Conservation (phyloP, 2,888 invertebrate species). For the Steinernema scapterisci region DNA sequence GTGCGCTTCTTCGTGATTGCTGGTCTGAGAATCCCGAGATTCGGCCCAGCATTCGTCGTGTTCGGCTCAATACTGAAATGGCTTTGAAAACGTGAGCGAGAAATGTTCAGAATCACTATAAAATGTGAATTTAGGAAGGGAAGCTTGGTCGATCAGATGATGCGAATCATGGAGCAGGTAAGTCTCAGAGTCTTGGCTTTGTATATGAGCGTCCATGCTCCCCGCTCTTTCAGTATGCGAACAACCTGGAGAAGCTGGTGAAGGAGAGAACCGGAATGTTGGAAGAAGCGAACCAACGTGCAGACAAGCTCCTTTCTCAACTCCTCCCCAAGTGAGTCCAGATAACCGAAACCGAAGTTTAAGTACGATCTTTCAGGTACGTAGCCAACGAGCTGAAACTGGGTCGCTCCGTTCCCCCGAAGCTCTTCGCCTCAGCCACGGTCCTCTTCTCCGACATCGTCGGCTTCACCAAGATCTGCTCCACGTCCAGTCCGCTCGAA, state of each 20-base stretch:
- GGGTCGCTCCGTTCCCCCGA: slow-evolving; percentile 63
- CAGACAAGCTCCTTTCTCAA: slow-evolving; percentile 35
- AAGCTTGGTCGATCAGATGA: slow-evolving; percentile 66
- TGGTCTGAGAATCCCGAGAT: slow-evolving; percentile 66
- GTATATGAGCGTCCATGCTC: too few relatives aligned
- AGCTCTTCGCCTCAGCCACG: slow-evolving; percentile 58
- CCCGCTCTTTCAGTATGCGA: slow-evolving; percentile 58
- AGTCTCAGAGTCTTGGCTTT: background rate
- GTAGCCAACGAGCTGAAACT: slow-evolving; percentile 63
- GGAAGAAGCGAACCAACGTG: slow-evolving; percentile 61
- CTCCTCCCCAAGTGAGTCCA: background rate
- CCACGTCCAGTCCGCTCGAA: slow-evolving; percentile 57
- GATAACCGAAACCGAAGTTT: background rate
- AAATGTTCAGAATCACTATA: too few relatives aligned
- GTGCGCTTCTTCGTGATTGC: slow-evolving; percentile 59
- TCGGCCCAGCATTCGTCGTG: slow-evolving; percentile 61
- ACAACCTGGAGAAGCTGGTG: slow-evolving; percentile 66
- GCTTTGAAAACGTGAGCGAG: slow-evolving; percentile 60
- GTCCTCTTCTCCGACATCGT: slow-evolving; percentile 64
- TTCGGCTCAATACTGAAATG: slow-evolving; percentile 64
- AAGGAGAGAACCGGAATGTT: slow-evolving; percentile 66
- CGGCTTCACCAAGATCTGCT: slow-evolving; percentile 62
- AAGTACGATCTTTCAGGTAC: slow-evolving; percentile 44
- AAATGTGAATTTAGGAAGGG: slow-evolving; percentile 54
- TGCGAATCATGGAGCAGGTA: slow-evolving; percentile 55